Conservation (phyloP, 2,113 vertebrate genomes). For the Oncorhynchus gorbuscha region DNA sequence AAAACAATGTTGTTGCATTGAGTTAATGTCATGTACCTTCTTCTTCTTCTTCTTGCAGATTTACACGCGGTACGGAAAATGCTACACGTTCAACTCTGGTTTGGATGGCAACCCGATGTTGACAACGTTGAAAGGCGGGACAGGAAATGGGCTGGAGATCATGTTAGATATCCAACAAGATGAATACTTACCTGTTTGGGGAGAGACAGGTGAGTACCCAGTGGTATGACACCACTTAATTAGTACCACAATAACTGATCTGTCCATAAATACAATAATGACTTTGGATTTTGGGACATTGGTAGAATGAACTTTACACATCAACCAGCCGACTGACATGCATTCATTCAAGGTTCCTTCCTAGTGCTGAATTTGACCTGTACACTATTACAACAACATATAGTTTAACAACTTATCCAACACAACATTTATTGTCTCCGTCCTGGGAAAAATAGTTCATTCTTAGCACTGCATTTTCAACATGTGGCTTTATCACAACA, state of each 20-base stretch:
- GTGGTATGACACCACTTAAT: background rate
- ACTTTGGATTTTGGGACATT: background rate
- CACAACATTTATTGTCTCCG: background rate
- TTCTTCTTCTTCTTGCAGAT: conserved; percentile 69
- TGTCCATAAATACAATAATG: background rate
- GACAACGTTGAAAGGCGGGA: conserved; percentile 86
- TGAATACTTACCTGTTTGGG: conserved; percentile 94
- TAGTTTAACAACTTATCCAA: background rate
- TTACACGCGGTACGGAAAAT: conserved; percentile 91
- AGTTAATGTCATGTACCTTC: background rate
- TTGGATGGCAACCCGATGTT: conserved; percentile 80
- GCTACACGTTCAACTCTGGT: conserved; percentile 95
- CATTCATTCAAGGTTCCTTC: background rate
- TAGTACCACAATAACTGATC: background rate
- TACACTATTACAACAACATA: background rate
- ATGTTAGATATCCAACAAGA: conserved; percentile 97
- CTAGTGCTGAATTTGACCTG: background rate
- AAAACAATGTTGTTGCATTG: background rate
- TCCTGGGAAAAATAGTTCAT: background rate
- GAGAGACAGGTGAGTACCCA: conserved; percentile 78
- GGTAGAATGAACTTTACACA: background rate
- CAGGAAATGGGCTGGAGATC: conserved; percentile 89
- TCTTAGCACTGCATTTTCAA: background rate
- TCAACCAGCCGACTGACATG: background rate
- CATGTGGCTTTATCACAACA: background rate